Conservation (phyloP, 2,797 vertebrate species). For the Varecia variegata region DNA sequence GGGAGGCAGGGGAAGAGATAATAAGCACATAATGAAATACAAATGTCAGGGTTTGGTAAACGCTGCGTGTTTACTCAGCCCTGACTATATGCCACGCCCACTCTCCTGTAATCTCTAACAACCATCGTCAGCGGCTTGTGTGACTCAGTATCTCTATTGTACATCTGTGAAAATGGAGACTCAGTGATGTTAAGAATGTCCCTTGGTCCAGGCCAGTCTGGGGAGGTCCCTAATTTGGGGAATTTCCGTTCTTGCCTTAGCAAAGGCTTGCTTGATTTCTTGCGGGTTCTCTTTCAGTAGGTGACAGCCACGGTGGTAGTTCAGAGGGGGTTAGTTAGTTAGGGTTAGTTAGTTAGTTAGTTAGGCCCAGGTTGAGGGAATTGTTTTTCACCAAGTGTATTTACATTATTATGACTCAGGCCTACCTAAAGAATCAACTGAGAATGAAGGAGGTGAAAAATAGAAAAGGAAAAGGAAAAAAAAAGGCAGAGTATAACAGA, state of each 20-base stretch:
- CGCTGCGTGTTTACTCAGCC: not conserved
- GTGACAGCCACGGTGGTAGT: not conserved
- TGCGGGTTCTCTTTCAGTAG: not conserved
- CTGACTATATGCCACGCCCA: not conserved
- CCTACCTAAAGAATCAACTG: not conserved
- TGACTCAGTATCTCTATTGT: not conserved
- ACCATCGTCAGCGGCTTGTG: rapidly evolving
- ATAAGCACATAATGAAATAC: not conserved
- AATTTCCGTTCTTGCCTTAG: not conserved
- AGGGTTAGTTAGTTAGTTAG: not conserved
- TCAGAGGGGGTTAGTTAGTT: not conserved
- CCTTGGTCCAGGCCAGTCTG: not conserved
- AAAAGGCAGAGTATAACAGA: not conserved
- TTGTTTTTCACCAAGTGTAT: not conserved
- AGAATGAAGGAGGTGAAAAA: not conserved
- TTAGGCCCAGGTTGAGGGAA: not conserved
- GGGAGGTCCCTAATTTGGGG: not conserved
- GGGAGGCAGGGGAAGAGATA: not conserved
- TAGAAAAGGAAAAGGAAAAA: not conserved
- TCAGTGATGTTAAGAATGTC: not conserved
- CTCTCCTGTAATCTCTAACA: not conserved
- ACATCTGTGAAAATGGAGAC: not conserved
- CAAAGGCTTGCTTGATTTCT: not conserved
- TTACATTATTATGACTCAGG: not conserved
- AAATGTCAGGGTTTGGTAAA: not conserved